A percentile compares a stretch with the other conserved stretches of the same genome.
These are phyloP conservation scores for Equus przewalskii DNA, from an alignment of 2,113 vertebrate species.

Conservation along the genomic window DNA sequence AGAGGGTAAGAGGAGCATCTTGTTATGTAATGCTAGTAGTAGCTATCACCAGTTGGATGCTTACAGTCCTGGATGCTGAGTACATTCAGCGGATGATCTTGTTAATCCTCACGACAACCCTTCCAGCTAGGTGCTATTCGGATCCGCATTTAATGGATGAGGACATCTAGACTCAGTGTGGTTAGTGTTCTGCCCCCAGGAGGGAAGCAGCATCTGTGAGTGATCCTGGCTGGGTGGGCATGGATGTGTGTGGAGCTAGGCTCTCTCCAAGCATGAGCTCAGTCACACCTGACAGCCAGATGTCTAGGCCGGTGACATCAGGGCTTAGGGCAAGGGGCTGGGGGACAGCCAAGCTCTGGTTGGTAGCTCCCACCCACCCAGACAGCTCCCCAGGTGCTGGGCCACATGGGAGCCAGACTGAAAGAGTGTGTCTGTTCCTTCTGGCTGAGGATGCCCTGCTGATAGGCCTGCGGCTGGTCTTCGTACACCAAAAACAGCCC, in stretches of 20 bases:
- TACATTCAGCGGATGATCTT: background rate
- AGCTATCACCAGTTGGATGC: background rate
- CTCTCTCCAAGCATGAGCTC: constrained; percentile 61
- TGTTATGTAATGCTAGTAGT: background rate
- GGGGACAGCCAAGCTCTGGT: constrained; percentile 77
- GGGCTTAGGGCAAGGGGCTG: constrained; percentile 60
- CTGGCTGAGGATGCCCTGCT: constrained; percentile 35
- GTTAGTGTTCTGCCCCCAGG: background rate
- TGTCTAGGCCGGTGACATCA: constrained; percentile 72
- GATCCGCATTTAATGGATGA: background rate
- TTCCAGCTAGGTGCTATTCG: background rate
- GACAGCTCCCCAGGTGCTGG: constrained; percentile 50
- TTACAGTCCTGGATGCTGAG: background rate
- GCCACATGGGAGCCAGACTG: constrained; percentile 66
- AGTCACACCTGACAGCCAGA: constrained; percentile 77
- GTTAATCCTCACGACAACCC: background rate
- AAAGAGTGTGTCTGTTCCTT: constrained; percentile 45
- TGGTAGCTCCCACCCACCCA: constrained; percentile 65
- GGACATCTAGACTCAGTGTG: background rate
- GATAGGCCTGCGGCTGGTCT: constrained; percentile 17
- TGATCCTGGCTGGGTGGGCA: background rate
- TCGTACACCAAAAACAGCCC: background rate
- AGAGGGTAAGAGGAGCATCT: background rate
- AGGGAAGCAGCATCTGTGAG: background rate
- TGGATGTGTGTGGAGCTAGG: background rate